These are phyloP conservation scores for Antheraea mylitta DNA, from an alignment of 1,140 invertebrate genomes.

Conservation along the genomic window DNA sequence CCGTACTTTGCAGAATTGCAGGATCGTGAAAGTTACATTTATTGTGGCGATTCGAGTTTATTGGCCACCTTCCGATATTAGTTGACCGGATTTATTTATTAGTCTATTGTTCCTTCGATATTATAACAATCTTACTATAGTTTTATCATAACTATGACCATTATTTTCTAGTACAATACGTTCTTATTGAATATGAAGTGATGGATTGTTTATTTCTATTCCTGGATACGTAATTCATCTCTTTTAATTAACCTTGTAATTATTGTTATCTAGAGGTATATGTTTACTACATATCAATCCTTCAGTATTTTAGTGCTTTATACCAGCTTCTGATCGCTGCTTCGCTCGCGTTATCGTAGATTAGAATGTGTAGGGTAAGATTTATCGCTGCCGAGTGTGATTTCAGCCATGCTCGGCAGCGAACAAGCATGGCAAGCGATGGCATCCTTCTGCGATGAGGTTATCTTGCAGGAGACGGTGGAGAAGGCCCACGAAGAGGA, in stretches of 20 bases:
- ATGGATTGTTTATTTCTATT: not conserved
- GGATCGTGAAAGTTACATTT: not conserved
- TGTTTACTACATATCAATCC: not conserved
- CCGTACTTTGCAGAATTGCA: not conserved
- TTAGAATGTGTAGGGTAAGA: too few relatives aligned
- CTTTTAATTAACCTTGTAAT: not conserved
- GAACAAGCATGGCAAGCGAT: too few relatives aligned
- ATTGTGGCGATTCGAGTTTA: constrained; percentile 9
- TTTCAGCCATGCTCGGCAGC: too few relatives aligned
- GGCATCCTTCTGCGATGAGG: too few relatives aligned
- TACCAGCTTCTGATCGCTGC: too few relatives aligned
- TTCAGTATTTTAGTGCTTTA: not conserved
- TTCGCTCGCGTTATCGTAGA: too few relatives aligned
- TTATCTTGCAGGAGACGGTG: too few relatives aligned
- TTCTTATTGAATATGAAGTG: not conserved
- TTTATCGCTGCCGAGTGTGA: too few relatives aligned
- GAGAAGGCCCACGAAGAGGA: too few relatives aligned
- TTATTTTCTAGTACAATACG: not conserved
- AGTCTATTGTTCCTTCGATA: not conserved
- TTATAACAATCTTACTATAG: too few relatives aligned
- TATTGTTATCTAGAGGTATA: not conserved
- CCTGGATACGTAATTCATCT: not conserved
- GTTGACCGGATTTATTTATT: constrained; percentile 3
- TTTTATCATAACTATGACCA: not conserved
- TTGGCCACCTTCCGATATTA: not conserved